Evolutionary conservation across 2,113 vertebrate genomes (phyloP).

Genomic region (Egretta garzetta): DNA sequence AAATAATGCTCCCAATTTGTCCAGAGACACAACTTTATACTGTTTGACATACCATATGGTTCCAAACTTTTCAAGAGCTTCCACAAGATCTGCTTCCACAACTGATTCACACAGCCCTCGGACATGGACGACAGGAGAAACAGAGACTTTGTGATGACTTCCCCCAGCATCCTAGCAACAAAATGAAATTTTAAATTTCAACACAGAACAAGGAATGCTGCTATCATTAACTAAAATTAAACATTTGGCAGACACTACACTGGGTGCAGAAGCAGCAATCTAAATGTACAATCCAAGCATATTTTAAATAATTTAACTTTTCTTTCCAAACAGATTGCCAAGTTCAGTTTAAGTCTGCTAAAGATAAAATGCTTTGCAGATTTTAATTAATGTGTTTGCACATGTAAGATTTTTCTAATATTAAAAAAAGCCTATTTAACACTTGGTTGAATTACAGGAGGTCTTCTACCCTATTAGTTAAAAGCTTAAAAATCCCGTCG

Average conservation of each 20-base stretch:
- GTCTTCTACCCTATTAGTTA: not conserved
- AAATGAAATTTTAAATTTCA: not conserved
- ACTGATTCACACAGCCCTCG: slow-evolving; percentile 93
- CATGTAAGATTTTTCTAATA: not conserved
- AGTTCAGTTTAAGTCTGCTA: not conserved
- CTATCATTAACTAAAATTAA: not conserved
- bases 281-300: not conserved
- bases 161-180: slow-evolving; percentile 77
- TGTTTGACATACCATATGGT: slow-evolving; percentile 87
- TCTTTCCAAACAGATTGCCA: not conserved
- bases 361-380: not conserved
- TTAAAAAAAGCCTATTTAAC: not conserved
- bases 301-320: not conserved
- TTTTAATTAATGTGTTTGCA: not conserved
- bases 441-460: not conserved
- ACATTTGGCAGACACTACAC: not conserved
- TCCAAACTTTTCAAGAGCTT: slow-evolving; percentile 94
- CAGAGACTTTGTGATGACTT: slow-evolving; percentile 89
- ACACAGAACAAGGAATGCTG: not conserved
- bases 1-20: not conserved
- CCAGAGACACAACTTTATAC: not conserved
- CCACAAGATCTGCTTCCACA: slow-evolving; percentile 96
- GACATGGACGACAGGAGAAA: slow-evolving; percentile 95
- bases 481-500: not conserved
- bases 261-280: not conserved